These are phyloP conservation scores for Spongia lamella DNA, from an alignment of 37 sponge, comb jelly and placozoan genomes.

Conservation along the genomic window DNA sequence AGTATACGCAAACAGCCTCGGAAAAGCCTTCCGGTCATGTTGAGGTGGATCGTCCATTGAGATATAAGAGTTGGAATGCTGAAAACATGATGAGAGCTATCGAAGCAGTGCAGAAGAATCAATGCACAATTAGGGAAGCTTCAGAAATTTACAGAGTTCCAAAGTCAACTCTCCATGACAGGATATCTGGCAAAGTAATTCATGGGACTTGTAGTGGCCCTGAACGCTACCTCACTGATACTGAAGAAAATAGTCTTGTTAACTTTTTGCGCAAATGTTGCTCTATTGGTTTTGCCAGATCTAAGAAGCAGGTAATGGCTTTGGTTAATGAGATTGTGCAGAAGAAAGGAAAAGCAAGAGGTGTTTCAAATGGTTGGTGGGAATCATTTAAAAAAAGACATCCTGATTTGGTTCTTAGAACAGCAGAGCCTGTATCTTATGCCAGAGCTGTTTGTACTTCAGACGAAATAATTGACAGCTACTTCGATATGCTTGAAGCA, in stretches of 20 bases:
- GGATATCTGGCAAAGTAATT: not conserved
- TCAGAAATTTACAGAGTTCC: not conserved
- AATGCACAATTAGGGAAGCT: not conserved
- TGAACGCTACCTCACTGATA: not conserved
- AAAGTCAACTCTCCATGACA: not conserved
- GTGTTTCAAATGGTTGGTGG: not conserved
- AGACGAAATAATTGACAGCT: not conserved
- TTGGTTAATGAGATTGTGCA: not conserved
- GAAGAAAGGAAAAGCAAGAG: not conserved
- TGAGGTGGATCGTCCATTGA: no score
- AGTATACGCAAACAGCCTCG: no score
- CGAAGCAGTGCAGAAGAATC: not conserved
- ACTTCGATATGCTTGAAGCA: slow-evolving; percentile 13
- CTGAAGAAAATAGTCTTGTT: not conserved
- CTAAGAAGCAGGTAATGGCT: not conserved
- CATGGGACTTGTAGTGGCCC: not conserved
- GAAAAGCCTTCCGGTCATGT: no score
- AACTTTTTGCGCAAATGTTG: not conserved
- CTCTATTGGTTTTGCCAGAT: not conserved
- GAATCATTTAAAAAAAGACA: not conserved
- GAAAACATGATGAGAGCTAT: not conserved
- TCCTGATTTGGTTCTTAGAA: not conserved
- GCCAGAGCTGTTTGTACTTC: not conserved
- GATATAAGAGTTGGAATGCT: no score
- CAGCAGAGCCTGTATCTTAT: not conserved